Conservation (phyloP, 2,797 vertebrate genomes). For the Oreochromis mossambicus region DNA sequence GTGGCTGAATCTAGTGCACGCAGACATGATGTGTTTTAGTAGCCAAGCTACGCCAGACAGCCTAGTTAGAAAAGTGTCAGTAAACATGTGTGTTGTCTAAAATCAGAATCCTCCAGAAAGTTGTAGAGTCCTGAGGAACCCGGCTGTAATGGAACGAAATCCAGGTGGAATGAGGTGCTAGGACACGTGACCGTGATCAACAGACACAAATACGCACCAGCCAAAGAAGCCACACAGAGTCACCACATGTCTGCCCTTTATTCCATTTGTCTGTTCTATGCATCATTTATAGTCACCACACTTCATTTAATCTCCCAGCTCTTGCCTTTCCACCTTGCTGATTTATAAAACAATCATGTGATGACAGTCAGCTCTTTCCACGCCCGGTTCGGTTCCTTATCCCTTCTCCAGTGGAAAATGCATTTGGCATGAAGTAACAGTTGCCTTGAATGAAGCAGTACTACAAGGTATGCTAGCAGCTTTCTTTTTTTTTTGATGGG, state of each 20-base stretch:
- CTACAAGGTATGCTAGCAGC: background rate
- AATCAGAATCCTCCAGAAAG: background rate
- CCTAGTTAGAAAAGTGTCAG: background rate
- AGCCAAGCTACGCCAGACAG: background rate
- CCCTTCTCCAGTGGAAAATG: background rate
- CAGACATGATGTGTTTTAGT: background rate
- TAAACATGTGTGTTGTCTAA: background rate
- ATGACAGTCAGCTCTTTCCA: conserved; percentile 2
- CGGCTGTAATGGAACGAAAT: background rate
- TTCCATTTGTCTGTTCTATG: conserved; percentile 28
- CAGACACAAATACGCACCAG: background rate
- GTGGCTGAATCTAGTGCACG: background rate
- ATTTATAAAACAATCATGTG: conserved; percentile 57
- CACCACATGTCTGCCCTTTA: background rate
- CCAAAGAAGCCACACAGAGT: background rate
- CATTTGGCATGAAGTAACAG: background rate
- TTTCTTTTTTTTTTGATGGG: background rate
- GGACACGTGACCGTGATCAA: background rate
- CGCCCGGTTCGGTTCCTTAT: background rate
- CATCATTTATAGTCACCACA: conserved; percentile 60
- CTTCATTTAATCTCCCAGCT: conserved; percentile 47
- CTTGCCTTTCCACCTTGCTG: conserved; percentile 22
- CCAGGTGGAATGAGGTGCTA: background rate
- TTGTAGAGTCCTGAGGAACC: background rate
- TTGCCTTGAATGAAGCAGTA: background rate